phyloP scores from a whole-genome alignment of 2,113 vertebrate species.

The Brevimyrus niger region DNA sequence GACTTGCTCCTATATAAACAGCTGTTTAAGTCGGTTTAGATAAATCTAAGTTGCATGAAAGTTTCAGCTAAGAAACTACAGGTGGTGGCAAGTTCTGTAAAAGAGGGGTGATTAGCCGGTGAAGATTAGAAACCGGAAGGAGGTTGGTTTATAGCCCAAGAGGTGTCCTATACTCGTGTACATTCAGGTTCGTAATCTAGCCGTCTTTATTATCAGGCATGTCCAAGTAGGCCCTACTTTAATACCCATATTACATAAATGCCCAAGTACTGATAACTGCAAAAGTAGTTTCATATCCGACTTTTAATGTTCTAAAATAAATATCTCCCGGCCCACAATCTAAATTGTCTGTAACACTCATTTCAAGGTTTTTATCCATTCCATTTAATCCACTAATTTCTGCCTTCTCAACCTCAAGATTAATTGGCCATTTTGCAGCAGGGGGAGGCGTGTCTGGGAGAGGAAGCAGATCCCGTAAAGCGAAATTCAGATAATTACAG shows the following conservation, averaged over 20 bases:
- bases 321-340: background rate
- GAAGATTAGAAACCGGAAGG: background rate
- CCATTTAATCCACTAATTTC: background rate
- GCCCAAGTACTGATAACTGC: background rate
- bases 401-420: background rate
- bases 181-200: background rate
- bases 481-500: background rate
- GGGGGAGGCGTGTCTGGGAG: background rate
- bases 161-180: background rate
- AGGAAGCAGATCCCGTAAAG: background rate
- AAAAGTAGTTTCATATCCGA: background rate
- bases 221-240: background rate
- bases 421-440: background rate
- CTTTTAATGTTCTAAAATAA: constrained; percentile 1
- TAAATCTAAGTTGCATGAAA: background rate
- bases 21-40: background rate
- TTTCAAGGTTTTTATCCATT: background rate
- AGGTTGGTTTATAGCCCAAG: background rate
- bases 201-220: background rate
- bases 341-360: background rate
- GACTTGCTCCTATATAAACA: background rate
- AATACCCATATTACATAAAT: background rate
- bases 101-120: background rate
- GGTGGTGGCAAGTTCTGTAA: background rate
- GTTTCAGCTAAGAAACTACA: background rate